Percentiles rank a stretch among this genome's conserved stretches.
phyloP scores from a whole-genome alignment of 2,113 vertebrate species.

The Guaruba guarouba region DNA sequence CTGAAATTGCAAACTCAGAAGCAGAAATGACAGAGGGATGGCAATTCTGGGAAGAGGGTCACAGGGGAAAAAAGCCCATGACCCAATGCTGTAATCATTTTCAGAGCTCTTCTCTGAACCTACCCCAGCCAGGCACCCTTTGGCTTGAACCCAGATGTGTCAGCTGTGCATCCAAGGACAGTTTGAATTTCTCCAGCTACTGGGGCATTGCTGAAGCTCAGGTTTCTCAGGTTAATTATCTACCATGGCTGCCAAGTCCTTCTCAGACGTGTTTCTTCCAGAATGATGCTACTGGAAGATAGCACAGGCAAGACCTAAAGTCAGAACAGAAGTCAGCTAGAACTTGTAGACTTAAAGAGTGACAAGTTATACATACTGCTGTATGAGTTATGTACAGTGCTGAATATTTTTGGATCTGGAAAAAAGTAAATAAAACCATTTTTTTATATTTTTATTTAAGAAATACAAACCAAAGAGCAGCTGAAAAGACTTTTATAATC shows the following conservation, averaged over 20 bases:
- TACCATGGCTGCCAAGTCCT: not conserved
- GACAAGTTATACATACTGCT: not conserved
- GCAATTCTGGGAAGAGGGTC: not conserved
- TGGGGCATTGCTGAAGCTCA: not conserved
- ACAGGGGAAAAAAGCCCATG: not conserved
- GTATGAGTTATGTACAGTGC: not conserved
- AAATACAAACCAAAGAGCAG: not conserved
- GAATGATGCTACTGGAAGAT: not conserved
- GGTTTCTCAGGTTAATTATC: not conserved
- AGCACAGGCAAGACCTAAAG: not conserved
- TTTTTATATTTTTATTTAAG: not conserved
- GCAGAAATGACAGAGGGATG: not conserved
- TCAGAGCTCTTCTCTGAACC: not conserved
- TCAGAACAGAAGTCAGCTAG: not conserved
- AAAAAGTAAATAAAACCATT: not conserved
- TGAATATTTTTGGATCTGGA: not conserved
- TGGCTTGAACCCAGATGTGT: not conserved
- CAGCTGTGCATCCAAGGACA: not conserved
- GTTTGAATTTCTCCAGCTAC: not conserved
- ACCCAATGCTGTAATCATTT: not conserved
- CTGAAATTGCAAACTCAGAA: not conserved
- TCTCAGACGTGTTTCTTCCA: not conserved
- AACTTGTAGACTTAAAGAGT: not conserved
- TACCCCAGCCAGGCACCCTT: not conserved
- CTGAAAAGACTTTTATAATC: not conserved